These are phyloP conservation scores for Drosophila tropicalis DNA, from an alignment of 1,140 invertebrate genomes.

Conservation along the genomic window DNA sequence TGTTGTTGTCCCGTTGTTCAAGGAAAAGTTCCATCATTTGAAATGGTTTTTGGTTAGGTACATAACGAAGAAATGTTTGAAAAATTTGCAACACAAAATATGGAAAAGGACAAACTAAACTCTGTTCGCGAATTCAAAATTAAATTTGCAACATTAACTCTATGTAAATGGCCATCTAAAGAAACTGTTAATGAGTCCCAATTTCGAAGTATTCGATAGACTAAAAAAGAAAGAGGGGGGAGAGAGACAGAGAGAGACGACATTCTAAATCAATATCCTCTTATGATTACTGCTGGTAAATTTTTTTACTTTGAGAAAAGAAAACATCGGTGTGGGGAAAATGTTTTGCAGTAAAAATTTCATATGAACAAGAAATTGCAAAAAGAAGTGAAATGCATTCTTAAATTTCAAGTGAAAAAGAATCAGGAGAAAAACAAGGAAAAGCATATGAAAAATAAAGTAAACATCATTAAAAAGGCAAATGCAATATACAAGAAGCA, in stretches of 20 bases:
- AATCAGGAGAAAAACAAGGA: constrained; percentile 7
- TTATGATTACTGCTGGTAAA: too few species aligned
- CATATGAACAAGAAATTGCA: constrained; percentile 7
- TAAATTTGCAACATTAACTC: background rate
- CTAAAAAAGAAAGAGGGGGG: too few species aligned
- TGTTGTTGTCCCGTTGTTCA: background rate
- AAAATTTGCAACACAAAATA: background rate
- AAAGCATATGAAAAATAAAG: constrained; percentile 7
- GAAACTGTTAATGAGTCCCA: background rate
- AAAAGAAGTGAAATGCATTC: constrained; percentile 10
- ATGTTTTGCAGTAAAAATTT: constrained; percentile 30
- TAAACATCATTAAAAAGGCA: constrained; percentile 57
- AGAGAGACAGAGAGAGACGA: too few species aligned
- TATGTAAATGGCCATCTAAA: background rate
- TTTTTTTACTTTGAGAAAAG: too few species aligned
- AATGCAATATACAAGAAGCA: constrained; percentile 23
- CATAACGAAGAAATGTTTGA: constrained; percentile 1
- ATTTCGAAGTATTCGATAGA: background rate
- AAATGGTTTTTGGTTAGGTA: background rate
- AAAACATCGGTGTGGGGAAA: too few species aligned
- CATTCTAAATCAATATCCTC: too few species aligned
- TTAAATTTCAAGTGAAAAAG: constrained; percentile 28
- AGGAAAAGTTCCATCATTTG: constrained; percentile 8
- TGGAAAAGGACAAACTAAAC: background rate
- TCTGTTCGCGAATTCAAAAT: background rate